Percentiles rank a stretch among this genome's conserved stretches.
Conservation (phyloP, 2,888 invertebrate genomes). For the Polyploca ridens region DNA sequence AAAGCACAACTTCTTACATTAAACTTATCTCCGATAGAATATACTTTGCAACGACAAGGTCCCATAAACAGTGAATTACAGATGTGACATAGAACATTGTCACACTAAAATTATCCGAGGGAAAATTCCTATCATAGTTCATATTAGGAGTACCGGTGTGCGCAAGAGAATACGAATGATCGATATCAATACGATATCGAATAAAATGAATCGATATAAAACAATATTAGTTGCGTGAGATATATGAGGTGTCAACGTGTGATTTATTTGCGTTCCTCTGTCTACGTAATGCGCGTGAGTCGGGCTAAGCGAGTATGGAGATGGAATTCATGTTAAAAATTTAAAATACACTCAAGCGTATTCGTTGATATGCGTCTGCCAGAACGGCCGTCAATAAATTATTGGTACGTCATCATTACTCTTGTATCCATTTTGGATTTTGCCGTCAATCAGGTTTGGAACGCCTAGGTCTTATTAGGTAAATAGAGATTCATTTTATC, state of each 20-base stretch:
- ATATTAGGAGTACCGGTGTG: constrained; percentile 37
- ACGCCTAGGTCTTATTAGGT: neutral
- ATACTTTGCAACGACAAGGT: constrained; percentile 21
- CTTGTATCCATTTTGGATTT: constrained; percentile 6
- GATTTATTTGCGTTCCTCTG: constrained; percentile 67
- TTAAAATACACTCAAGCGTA: constrained; percentile 7
- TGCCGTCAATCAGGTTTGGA: neutral
- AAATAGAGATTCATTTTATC: constrained; percentile 1
- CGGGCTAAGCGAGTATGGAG: constrained; percentile 35
- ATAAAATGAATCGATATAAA: constrained; percentile 47
- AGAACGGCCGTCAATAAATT: constrained; percentile 8
- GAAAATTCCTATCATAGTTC: constrained; percentile 38
- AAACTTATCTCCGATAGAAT: neutral
- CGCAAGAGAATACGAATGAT: constrained; percentile 47
- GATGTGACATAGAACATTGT: constrained; percentile 25
- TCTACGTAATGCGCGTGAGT: constrained; percentile 23
- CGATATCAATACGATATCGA: constrained; percentile 45
- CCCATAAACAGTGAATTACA: constrained; percentile 14
- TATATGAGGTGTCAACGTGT: constrained; percentile 72
- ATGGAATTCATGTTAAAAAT: constrained; percentile 24
- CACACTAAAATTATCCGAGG: constrained; percentile 19
- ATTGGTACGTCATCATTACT: constrained; percentile 10
- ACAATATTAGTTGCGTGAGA: constrained; percentile 63
- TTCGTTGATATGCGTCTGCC: constrained; percentile 5
- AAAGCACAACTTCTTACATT: neutral